Conservation (phyloP, 2,113 vertebrate genomes). For the Neomonachus schauinslandi region DNA sequence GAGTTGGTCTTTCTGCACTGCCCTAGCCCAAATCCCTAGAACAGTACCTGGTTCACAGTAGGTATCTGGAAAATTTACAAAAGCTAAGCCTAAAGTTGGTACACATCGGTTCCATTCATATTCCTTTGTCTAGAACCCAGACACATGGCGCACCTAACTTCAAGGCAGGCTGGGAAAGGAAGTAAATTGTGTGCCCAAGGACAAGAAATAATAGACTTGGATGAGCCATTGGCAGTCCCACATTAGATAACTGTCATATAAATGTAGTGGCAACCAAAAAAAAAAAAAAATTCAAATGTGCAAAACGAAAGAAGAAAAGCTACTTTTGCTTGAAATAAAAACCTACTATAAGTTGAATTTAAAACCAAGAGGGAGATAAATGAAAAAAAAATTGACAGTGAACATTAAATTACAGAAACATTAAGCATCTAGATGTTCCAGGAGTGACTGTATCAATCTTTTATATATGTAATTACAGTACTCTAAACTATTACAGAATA, state of each 20-base stretch:
- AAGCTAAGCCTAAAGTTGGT: not conserved
- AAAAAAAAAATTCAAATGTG: not conserved
- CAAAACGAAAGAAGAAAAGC: not conserved
- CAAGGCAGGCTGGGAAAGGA: not conserved
- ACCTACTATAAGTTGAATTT: not conserved
- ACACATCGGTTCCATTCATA: not conserved
- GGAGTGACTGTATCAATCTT: not conserved
- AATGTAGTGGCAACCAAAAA: not conserved
- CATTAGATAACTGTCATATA: not conserved
- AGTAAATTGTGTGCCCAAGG: not conserved
- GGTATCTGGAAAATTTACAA: not conserved
- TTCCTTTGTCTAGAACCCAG: not conserved
- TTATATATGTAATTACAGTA: not conserved
- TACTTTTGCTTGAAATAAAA: conserved; percentile 16
- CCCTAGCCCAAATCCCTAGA: not conserved
- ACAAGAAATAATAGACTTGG: not conserved
- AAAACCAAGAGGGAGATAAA: not conserved
- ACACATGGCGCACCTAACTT: not conserved
- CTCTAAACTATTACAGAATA: not conserved
- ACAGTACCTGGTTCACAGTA: not conserved
- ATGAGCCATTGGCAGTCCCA: not conserved
- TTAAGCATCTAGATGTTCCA: not conserved
- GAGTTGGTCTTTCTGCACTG: not conserved
- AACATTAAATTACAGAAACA: conserved; percentile 14
- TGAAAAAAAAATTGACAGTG: not conserved